Conservation (phyloP, 2,113 vertebrate species). For the Pituophis catenifer region DNA sequence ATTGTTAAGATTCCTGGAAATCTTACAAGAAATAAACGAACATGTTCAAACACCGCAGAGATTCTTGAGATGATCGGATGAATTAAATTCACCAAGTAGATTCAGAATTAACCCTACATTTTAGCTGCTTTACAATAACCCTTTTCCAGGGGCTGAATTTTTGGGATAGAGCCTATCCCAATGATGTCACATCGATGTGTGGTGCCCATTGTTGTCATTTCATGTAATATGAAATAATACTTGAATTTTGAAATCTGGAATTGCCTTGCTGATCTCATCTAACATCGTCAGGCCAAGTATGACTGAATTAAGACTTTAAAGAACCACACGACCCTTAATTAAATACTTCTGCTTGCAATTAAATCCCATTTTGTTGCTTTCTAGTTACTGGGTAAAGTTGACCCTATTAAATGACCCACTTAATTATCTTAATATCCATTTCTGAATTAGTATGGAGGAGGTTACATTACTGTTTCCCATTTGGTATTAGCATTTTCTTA, state of each 20-base stretch:
- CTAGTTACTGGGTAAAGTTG: neutral
- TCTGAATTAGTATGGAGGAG: neutral
- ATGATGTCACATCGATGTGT: neutral
- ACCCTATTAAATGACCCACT: neutral
- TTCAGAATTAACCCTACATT: neutral
- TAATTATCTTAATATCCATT: neutral
- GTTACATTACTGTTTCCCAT: neutral
- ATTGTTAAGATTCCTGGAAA: neutral
- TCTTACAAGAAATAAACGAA: neutral
- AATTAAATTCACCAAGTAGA: neutral
- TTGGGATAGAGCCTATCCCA: neutral
- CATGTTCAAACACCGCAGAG: conserved; percentile 11
- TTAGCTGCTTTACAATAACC: neutral
- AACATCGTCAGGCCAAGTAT: neutral
- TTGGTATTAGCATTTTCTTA: neutral
- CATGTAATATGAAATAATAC: too few species aligned
- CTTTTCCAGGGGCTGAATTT: neutral
- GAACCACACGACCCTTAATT: neutral
- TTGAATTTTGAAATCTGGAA: neutral
- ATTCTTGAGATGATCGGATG: conserved; percentile 17
- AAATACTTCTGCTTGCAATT: neutral
- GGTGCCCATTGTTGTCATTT: neutral
- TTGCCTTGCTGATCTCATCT: neutral
- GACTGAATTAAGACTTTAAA: neutral
- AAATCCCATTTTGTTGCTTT: neutral